Percentiles rank a stretch among this genome's conserved stretches.
Conservation (phyloP, 2,797 vertebrate species). For the Brachyalestes nurse region DNA sequence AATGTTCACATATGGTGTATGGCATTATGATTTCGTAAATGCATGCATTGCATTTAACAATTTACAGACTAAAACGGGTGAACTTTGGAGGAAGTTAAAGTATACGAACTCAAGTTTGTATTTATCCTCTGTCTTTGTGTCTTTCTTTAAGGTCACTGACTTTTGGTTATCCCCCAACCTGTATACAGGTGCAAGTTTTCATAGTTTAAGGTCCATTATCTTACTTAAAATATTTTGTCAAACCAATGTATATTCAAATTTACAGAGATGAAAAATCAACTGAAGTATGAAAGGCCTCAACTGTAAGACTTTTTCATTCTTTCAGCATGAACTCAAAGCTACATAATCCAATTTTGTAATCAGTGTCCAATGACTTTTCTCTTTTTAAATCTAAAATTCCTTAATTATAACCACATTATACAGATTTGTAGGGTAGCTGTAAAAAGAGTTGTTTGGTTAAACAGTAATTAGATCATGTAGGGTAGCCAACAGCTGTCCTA, state of each 20-base stretch:
- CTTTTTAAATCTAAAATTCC: conserved; percentile 33
- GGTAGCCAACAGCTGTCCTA: conserved; percentile 46
- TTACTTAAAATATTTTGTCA: conserved; percentile 22
- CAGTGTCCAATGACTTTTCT: conserved; percentile 27
- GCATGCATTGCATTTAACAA: conserved; percentile 55
- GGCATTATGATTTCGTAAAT: conserved; percentile 45
- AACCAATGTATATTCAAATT: conserved; percentile 33
- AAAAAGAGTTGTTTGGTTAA: conserved; percentile 36
- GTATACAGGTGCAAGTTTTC: conserved; percentile 34
- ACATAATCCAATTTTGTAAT: conserved; percentile 29
- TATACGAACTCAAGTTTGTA: conserved; percentile 38
- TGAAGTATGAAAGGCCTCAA: conserved; percentile 36
- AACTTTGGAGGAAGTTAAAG: conserved; percentile 44
- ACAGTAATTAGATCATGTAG: conserved; percentile 40
- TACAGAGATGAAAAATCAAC: neutral
- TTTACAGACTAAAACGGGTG: conserved; percentile 52
- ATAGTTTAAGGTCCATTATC: conserved; percentile 12
- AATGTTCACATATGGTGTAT: conserved; percentile 35
- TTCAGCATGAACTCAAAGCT: conserved; percentile 42
- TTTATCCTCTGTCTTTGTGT: conserved; percentile 40
- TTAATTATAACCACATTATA: conserved; percentile 27
- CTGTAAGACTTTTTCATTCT: conserved; percentile 5
- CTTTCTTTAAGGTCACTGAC: conserved; percentile 26
- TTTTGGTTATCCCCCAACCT: conserved; percentile 13
- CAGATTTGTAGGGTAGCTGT: conserved; percentile 40